A percentile compares a stretch with the other conserved stretches of the same genome.
Evolutionary conservation across 2,113 vertebrate species (phyloP).

Genomic region (Mesitornis unicolor): DNA sequence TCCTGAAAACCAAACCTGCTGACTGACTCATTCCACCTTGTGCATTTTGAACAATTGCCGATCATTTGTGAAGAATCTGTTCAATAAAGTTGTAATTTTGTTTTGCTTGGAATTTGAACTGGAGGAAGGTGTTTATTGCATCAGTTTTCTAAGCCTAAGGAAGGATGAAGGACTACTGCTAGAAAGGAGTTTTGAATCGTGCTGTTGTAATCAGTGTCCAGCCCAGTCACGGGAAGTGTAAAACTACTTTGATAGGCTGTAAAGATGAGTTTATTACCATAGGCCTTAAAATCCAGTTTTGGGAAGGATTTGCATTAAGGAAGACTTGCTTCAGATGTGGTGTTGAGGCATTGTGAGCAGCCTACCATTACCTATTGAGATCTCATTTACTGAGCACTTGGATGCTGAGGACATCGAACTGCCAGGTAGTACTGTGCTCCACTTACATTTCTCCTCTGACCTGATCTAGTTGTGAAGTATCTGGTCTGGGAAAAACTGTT

Average conservation of each 20-base stretch:
- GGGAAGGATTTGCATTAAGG: background rate
- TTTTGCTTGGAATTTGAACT: background rate
- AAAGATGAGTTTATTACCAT: background rate
- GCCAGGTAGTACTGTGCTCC: background rate
- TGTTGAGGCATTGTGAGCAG: background rate
- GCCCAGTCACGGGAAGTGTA: background rate
- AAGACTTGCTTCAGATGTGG: background rate
- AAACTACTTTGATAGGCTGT: background rate
- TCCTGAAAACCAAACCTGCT: background rate
- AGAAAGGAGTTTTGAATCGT: background rate
- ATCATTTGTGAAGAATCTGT: background rate
- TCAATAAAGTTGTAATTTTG: background rate
- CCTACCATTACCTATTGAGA: background rate
- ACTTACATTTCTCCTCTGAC: background rate
- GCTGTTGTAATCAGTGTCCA: background rate
- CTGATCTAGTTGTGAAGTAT: background rate
- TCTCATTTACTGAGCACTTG: background rate
- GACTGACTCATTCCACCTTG: background rate
- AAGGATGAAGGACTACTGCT: background rate
- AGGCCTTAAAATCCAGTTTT: background rate
- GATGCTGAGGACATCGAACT: background rate
- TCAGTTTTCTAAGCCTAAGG: background rate
- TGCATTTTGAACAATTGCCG: background rate
- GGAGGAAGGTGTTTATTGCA: background rate
- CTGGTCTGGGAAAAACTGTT: background rate